Percentiles rank a stretch among this genome's conserved stretches.
phyloP scores from a whole-genome alignment of 2,888 invertebrate genomes.

The Yponomeuta cagnagella region DNA sequence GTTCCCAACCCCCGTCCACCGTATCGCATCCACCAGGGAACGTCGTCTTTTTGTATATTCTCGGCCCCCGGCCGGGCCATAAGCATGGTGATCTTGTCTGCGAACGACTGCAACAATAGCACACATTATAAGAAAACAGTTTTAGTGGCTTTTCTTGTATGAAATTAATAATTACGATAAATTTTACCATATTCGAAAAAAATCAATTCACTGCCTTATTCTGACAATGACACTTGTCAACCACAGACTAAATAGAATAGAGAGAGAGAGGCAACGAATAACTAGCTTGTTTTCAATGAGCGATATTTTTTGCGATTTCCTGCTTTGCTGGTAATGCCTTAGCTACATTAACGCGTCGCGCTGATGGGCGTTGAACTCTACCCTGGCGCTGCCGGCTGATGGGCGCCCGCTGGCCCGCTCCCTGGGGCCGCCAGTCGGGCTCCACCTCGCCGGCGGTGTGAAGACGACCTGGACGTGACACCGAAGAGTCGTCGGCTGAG shows the following conservation, averaged over 20 bases:
- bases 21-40: constrained; percentile 93
- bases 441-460: no score
- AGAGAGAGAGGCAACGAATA: no score
- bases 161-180: constrained; percentile 12
- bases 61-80: constrained; percentile 89
- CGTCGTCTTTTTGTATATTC: constrained; percentile 85
- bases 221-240: constrained; percentile 38
- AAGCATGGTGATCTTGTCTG: constrained; percentile 86
- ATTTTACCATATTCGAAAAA: constrained; percentile 64
- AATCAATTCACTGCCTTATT: constrained; percentile 57
- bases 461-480: no score
- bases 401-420: no score
- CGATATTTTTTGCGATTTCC: background rate
- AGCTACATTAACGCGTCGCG: no score
- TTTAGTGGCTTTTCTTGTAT: background rate
- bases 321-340: no score
- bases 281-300: constrained; percentile 1
- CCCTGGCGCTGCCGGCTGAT: no score
- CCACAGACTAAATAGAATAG: background rate
- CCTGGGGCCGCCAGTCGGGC: no score
- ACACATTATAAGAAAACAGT: constrained; percentile 28
- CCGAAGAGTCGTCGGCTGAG: no score
- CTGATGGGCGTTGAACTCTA: no score
- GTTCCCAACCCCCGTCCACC: constrained; percentile 89
- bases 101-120: constrained; percentile 78